Percentiles rank a stretch among this genome's conserved stretches.
Conservation (phyloP, 2,888 invertebrate genomes). For the Scaptodrosophila latifasciaeformis region DNA sequence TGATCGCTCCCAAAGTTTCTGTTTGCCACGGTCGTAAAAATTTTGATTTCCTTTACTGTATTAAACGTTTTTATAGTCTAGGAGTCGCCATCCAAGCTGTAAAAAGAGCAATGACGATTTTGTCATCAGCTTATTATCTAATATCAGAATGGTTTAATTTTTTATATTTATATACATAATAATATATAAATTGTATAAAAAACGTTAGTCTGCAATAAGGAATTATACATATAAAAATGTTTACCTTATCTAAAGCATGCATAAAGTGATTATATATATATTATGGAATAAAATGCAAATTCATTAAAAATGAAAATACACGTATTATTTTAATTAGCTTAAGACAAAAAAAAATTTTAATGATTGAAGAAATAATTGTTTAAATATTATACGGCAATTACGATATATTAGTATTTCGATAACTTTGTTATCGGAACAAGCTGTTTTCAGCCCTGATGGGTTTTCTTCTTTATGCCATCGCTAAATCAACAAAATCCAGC, state of each 20-base stretch:
- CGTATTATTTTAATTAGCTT: not conserved
- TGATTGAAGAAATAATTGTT: no score
- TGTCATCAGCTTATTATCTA: no score
- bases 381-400: no score
- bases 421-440: no score
- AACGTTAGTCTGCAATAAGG: conserved; percentile 46
- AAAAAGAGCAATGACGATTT: no score
- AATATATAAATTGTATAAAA: conserved; percentile 63
- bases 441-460: no score
- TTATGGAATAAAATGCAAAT: conserved; percentile 43
- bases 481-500: not conserved
- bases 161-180: conserved; percentile 61
- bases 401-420: no score
- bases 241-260: conserved; percentile 54
- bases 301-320: conserved; percentile 54
- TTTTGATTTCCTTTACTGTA: conserved; percentile 47
- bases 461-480: no score
- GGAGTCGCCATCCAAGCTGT: conserved; percentile 10
- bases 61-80: conserved; percentile 49
- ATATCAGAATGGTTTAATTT: conserved; percentile 46
- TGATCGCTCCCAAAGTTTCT: no score
- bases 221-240: conserved; percentile 32
- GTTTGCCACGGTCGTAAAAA: no score
- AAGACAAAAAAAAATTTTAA: not conserved
- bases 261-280: conserved; percentile 65